Evolutionary conservation across 2,797 vertebrate genomes (phyloP), one percentile per base, ranked within the genome.

Genomic region (Chanos chanos): DNA sequence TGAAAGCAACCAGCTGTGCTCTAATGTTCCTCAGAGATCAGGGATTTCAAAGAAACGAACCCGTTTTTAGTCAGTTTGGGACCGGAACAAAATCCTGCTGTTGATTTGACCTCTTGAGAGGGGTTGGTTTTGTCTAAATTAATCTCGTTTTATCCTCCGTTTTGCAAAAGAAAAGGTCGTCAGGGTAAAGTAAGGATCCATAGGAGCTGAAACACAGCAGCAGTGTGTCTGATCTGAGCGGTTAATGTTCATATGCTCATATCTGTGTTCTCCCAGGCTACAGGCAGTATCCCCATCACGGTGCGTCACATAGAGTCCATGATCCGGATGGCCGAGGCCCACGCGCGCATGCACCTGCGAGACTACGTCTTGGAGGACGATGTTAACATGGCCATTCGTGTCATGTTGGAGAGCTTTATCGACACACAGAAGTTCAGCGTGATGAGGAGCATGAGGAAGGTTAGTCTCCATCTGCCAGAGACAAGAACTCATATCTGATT

Each of bases 361-460:
- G 94, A 98, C 75, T 97, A 98, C 0, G 97, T 99, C 30, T 84
- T 92, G 49, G 97, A 99, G 74, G 97, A 99, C 0, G 97, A 99
- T 0, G 96, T 99, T 43, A 99, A 97, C 88, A 99, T 99, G 96
- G 97, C 97, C 74, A 97, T 99, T 83, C 82, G 97, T 0, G 96
- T 99, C 44, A 98, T 99, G 97, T 89, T 99, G 68, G 97, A 99
- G 86, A 98, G 95, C 81, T 99, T 99, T 85, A 96, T 99, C 0
- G 95, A 99, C 85, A 98, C 97, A 0, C 97, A 99, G 88, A 99
- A 99, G 86, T 99, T 98, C 86, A 99, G 97, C 0, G 89, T 99
- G 63, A 98, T 94, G 94, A 89, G 96, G 74, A 93, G 93, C 86
- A 99, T 99, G 96, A 89, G 94, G 56, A 99, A 98, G 94, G 94